A percentile compares a stretch with the other conserved stretches of the same genome.
Evolutionary conservation across 2,888 invertebrate genomes (phyloP).

Genomic region (Zeuzera pyrina): DNA sequence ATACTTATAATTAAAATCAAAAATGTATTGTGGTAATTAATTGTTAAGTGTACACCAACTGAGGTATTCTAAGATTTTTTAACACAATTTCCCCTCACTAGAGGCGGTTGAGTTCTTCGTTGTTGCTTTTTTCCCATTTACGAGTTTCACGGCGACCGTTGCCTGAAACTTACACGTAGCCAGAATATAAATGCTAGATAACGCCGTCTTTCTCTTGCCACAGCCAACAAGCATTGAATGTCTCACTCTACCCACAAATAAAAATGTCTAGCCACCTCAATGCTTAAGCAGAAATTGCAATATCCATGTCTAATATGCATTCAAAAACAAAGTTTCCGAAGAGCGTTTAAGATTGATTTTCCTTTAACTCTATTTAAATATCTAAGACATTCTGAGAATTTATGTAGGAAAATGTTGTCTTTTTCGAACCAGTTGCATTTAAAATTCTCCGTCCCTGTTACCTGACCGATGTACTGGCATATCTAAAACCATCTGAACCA

Average conservation of each 20-base stretch:
- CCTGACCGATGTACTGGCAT: constrained; percentile 48
- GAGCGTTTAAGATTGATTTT: constrained; percentile 27
- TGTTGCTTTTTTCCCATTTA: constrained; percentile 74
- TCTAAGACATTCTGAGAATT: constrained; percentile 34
- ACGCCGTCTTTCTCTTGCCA: constrained; percentile 32
- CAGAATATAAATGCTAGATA: constrained; percentile 68
- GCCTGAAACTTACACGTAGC: constrained; percentile 73
- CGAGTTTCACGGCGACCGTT: constrained; percentile 73
- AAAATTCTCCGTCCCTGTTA: constrained; percentile 63
- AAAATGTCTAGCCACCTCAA: constrained; percentile 67
- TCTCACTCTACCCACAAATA: constrained; percentile 61
- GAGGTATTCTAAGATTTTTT: constrained; percentile 18
- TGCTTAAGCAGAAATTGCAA: constrained; percentile 62
- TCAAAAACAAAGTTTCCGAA: constrained; percentile 33
- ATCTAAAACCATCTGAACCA: constrained; percentile 68
- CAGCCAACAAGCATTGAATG: constrained; percentile 23
- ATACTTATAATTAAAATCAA: no score
- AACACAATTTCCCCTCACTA: constrained; percentile 51
- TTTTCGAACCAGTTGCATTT: constrained; percentile 69
- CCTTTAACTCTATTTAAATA: constrained; percentile 10
- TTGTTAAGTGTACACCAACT: background rate
- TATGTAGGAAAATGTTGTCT: constrained; percentile 60
- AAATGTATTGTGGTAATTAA: no score
- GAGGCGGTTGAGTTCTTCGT: constrained; percentile 63
- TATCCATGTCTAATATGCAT: constrained; percentile 35